Percentiles rank a stretch among this genome's conserved stretches.
These are phyloP conservation scores for Huso huso DNA, from an alignment of 2,797 vertebrate species.

Conservation along the genomic window DNA sequence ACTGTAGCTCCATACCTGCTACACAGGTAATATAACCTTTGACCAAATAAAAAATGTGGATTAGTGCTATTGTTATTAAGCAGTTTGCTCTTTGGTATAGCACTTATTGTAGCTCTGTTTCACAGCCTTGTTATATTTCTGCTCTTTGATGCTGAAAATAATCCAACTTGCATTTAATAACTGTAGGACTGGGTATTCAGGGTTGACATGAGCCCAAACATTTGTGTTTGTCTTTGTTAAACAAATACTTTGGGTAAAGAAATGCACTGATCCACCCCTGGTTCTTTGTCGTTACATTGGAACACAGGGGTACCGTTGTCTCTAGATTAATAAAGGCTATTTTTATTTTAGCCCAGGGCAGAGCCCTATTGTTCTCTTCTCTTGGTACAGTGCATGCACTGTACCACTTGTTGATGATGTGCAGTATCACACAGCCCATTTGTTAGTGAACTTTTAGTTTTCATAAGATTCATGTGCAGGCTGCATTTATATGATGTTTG, in stretches of 20 bases:
- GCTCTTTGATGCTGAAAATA: no score
- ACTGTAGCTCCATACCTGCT: no score
- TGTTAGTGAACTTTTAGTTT: constrained; percentile 5
- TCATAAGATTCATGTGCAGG: not conserved
- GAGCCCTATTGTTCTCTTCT: not conserved
- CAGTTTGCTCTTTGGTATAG: no score
- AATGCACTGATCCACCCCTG: no score
- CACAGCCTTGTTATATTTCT: no score
- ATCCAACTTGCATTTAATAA: no score
- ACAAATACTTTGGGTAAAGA: not conserved
- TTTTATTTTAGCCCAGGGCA: constrained; percentile 11
- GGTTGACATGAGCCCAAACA: constrained; percentile 33
- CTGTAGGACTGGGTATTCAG: no score
- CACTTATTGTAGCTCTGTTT: no score
- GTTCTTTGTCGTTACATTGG: not conserved
- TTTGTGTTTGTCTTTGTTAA: constrained; percentile 24
- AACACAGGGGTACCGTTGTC: constrained; percentile 15
- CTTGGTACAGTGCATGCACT: constrained; percentile 9
- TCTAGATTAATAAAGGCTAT: constrained; percentile 11
- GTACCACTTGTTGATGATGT: constrained; percentile 7
- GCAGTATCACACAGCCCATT: constrained; percentile 13
- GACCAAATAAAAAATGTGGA: no score
- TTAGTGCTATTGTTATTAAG: no score
- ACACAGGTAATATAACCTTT: no score
- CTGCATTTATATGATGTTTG: not conserved